Evolutionary conservation across 2,888 invertebrate genomes (phyloP), one percentile per base, ranked within the genome.

Genomic region (Spilosoma lubricipeda): DNA sequence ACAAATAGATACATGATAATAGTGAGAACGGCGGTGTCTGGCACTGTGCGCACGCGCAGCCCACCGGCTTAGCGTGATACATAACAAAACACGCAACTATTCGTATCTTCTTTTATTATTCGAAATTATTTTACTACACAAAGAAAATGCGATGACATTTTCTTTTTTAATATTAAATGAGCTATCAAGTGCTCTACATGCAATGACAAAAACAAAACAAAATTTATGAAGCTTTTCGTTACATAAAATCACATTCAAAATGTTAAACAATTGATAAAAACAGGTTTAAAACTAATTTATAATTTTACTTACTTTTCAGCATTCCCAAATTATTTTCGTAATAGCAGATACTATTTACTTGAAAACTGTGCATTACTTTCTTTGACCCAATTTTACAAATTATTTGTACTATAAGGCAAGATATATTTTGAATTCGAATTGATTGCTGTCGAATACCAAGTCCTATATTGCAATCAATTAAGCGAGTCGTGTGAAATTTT

Each of bases 51-150:
- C 85, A 87, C 87, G 87, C 88, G 87, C 88, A 83, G 77, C 75
- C 86, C 78, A 74, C 72, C 78, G 83, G 85, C 84, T 87, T 84
- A 84, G 84, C 87, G 81, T 84, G 90, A 87, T 89, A 90, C 89
- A 90, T 90, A 88, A 86, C 83, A 81, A 68, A 83, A 80, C 89
- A 89, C 89, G 89, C 90, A 87, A 88, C 80, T 80, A 85, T 83
- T 78, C 83, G 81, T 87, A 87, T 87, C 86, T 84, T 77, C 74
- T 85, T 83, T 82, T 87, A 85, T 82, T 80, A 82, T 81, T 84
- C 77, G 77, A 80, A 77, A 83, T 71, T 71, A 75, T 71, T 72
- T 74, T 76, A 77, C 78, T 74, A 52, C 20, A 45, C 39, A n/a
- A n/a, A n/a, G n/a, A n/a, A n/a, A n/a, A n/a, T n/a, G 30, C 64